A percentile compares a stretch with the other conserved stretches of the same genome.
These are phyloP conservation scores for Hycleus cichorii DNA, from an alignment of 1,140 invertebrate species.

Conservation along the genomic window DNA sequence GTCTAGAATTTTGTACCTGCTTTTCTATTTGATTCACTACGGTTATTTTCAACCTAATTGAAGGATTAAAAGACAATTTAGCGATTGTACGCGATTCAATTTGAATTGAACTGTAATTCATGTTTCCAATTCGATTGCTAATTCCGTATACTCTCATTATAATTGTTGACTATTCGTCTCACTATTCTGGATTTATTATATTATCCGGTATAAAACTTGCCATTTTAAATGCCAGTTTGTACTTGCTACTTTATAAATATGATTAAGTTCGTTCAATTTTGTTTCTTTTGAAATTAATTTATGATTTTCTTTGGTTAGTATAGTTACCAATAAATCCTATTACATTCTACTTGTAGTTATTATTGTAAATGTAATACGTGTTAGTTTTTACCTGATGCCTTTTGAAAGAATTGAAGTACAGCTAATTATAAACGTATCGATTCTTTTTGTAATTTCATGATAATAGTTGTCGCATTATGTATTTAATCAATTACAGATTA, in stretches of 20 bases:
- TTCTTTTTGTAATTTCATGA: conserved; percentile 12
- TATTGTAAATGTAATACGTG: conserved; percentile 11
- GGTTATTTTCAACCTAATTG: no score
- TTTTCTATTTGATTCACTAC: conserved; percentile 10
- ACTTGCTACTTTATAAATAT: conserved; percentile 22
- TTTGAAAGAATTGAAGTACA: conserved; percentile 12
- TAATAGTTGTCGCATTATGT: conserved; percentile 17
- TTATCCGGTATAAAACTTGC: conserved; percentile 24
- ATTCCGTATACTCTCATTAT: neutral
- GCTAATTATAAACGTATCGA: conserved; percentile 7
- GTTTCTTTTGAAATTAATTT: conserved; percentile 8
- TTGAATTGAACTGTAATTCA: no score
- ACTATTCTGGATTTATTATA: conserved; percentile 17
- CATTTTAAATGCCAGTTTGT: conserved; percentile 36
- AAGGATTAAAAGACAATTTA: no score
- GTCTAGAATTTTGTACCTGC: conserved; percentile 30
- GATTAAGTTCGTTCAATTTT: conserved; percentile 14
- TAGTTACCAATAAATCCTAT: conserved; percentile 26
- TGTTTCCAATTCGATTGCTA: no score
- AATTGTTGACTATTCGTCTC: conserved; percentile 19
- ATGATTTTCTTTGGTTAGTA: conserved; percentile 12
- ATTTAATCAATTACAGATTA: conserved; percentile 25
- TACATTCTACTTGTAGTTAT: conserved; percentile 19
- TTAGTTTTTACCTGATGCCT: conserved; percentile 15
- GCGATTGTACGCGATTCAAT: no score